Percentiles rank a stretch among this genome's conserved stretches.
These are phyloP conservation scores for Drosophila sulfurigaster DNA, from an alignment of 1,140 invertebrate genomes.

Conservation along the genomic window DNA sequence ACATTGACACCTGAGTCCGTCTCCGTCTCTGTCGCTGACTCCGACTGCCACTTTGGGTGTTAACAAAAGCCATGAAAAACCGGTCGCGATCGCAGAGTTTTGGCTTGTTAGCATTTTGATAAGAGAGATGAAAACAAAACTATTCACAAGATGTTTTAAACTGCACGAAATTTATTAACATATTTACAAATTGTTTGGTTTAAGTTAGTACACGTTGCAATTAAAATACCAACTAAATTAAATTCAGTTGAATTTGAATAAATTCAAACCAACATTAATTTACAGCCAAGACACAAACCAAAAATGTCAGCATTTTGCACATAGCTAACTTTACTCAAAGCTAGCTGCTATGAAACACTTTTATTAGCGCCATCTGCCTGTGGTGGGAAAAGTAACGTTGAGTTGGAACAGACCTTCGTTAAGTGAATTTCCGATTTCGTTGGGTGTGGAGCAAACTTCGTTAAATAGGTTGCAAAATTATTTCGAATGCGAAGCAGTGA, in stretches of 20 bases:
- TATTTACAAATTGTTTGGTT: not conserved
- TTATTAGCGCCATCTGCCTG: not conserved
- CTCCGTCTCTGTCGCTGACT: not conserved
- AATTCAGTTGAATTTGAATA: not conserved
- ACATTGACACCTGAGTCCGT: conserved; percentile 79
- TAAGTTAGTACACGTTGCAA: no score
- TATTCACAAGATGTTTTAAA: not conserved
- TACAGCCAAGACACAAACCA: conserved; percentile 10
- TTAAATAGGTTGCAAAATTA: not conserved
- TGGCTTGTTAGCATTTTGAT: conserved; percentile 14
- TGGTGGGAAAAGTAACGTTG: not conserved
- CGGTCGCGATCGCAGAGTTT: conserved; percentile 25
- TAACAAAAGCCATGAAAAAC: conserved; percentile 34
- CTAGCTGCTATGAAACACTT: not conserved
- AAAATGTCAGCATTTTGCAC: not conserved
- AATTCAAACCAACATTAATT: not conserved
- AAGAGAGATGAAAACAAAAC: not conserved
- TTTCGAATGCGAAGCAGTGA: no score
- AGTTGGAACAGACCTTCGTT: not conserved
- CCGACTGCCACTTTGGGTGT: conserved; percentile 9
- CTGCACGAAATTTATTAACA: not conserved
- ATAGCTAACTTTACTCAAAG: not conserved
- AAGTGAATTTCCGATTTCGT: not conserved
- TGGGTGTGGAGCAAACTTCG: not conserved
- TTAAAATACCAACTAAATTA: not conserved